Evolutionary conservation across 2,113 vertebrate genomes (phyloP).

Genomic region (Micronycteris hirsuta): DNA sequence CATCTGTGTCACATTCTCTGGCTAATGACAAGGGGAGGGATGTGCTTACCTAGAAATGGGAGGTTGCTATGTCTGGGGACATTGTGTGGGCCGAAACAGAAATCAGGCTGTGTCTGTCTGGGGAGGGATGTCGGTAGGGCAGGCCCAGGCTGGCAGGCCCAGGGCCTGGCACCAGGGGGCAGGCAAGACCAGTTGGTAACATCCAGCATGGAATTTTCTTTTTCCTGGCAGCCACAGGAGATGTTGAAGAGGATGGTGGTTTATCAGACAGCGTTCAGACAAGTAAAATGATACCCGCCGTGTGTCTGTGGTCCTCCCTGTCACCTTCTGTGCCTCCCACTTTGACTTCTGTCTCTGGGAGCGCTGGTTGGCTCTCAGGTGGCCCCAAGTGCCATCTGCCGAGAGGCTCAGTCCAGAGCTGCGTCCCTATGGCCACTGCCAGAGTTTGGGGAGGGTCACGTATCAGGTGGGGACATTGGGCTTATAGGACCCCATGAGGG

Average conservation of each 20-base stretch:
- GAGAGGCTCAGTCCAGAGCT: background rate
- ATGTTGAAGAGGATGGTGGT: slow-evolving; percentile 99
- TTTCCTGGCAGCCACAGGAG: slow-evolving; percentile 92
- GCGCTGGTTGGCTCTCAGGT: background rate
- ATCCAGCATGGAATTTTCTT: slow-evolving; percentile 69
- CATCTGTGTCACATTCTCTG: rapidly evolving
- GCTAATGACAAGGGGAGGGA: background rate
- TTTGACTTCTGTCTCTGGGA: background rate
- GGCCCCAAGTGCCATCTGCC: background rate
- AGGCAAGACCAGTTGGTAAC: slow-evolving; percentile 39
- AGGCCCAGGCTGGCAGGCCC: background rate
- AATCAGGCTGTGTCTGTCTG: background rate
- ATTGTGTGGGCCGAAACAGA: rapidly evolving
- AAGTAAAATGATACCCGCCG: slow-evolving; percentile 54
- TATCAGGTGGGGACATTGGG: background rate
- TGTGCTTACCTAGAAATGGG: background rate
- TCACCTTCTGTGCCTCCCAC: rapidly evolving
- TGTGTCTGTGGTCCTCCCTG: background rate
- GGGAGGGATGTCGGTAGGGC: background rate
- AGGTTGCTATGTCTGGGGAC: background rate
- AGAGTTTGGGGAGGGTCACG: background rate
- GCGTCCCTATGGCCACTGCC: background rate
- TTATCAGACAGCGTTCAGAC: slow-evolving; percentile 96
- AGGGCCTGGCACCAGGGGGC: slow-evolving; percentile 60
- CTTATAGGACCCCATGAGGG: background rate